phyloP scores from a whole-genome alignment of 92 coral and sea anemone species.

The Paragorgia papillata region DNA sequence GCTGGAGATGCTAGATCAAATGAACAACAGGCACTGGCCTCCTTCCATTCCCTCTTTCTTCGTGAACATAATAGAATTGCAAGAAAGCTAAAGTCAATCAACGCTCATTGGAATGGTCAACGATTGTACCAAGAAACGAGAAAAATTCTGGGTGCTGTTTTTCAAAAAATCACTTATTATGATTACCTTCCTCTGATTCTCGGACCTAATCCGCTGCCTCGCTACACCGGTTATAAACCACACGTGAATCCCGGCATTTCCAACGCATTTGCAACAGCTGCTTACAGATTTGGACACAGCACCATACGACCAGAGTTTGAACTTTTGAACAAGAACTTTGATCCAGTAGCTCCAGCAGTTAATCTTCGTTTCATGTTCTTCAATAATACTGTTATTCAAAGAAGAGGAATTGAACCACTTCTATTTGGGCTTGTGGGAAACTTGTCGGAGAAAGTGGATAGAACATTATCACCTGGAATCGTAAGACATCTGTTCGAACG shows the following conservation, averaged over 20 bases:
- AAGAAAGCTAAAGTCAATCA: background rate
- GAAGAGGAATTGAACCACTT: slow-evolving; percentile 7
- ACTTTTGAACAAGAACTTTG: slow-evolving; percentile 5
- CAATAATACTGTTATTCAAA: slow-evolving; percentile 33
- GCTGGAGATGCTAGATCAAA: slow-evolving; percentile 39
- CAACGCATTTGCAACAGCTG: slow-evolving; percentile 30
- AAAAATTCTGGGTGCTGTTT: slow-evolving; percentile 34
- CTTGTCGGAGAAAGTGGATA: slow-evolving; percentile 25
- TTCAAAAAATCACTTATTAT: slow-evolving; percentile 35
- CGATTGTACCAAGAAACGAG: slow-evolving; percentile 34
- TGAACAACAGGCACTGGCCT: slow-evolving; percentile 33
- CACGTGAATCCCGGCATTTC: slow-evolving; percentile 17
- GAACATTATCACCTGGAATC: slow-evolving; percentile 19
- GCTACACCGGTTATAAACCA: background rate
- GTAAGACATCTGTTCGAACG: slow-evolving; percentile 34
- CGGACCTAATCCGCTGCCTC: background rate
- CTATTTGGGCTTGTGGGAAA: slow-evolving; percentile 42
- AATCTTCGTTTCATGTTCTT: slow-evolving; percentile 42
- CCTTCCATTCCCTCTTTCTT: slow-evolving; percentile 30
- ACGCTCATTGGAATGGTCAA: slow-evolving; percentile 22
- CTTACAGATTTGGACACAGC: slow-evolving; percentile 38
- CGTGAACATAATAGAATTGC: slow-evolving; percentile 48
- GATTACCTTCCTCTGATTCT: slow-evolving; percentile 21
- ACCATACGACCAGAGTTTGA: slow-evolving; percentile 35
- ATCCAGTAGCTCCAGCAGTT: slow-evolving; percentile 12